Evolutionary conservation across 2,888 invertebrate genomes (phyloP).

Genomic region (Acronicta alni): DNA sequence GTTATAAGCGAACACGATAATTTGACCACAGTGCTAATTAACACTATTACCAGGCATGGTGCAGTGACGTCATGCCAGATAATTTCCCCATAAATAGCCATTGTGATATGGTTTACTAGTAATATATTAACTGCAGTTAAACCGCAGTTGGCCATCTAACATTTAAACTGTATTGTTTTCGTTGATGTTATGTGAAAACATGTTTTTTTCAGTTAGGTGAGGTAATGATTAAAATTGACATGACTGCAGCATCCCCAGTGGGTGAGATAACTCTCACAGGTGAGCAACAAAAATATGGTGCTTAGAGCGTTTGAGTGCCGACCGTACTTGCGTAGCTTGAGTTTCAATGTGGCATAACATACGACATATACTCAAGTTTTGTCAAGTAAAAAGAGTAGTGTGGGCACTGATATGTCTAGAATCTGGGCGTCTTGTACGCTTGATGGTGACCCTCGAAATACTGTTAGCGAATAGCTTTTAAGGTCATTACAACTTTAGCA

Average conservation of each 20-base stretch:
- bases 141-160: conserved; percentile 20
- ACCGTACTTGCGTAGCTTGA: too few relatives aligned
- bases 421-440: too few relatives aligned
- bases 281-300: too few relatives aligned
- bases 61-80: conserved; percentile 44
- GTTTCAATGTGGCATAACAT: too few relatives aligned
- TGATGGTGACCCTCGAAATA: too few relatives aligned
- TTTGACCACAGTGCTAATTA: conserved; percentile 46
- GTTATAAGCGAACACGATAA: conserved; percentile 32
- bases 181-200: conserved; percentile 5
- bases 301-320: too few relatives aligned
- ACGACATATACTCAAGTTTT: too few relatives aligned
- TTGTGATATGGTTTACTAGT: conserved; percentile 17
- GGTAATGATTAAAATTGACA: not conserved
- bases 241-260: not conserved
- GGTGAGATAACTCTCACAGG: not conserved
- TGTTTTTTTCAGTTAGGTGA: conserved; percentile 7
- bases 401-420: too few relatives aligned
- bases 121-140: conserved; percentile 6
- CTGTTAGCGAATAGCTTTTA: too few relatives aligned
- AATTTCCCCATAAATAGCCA: conserved; percentile 47
- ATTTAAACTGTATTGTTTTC: conserved; percentile 13
- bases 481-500: too few relatives aligned
- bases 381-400: too few relatives aligned
- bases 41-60: conserved; percentile 12